Evolutionary conservation across 2,797 vertebrate species (phyloP).

Genomic region (Oreonectes daqikongensis): DNA sequence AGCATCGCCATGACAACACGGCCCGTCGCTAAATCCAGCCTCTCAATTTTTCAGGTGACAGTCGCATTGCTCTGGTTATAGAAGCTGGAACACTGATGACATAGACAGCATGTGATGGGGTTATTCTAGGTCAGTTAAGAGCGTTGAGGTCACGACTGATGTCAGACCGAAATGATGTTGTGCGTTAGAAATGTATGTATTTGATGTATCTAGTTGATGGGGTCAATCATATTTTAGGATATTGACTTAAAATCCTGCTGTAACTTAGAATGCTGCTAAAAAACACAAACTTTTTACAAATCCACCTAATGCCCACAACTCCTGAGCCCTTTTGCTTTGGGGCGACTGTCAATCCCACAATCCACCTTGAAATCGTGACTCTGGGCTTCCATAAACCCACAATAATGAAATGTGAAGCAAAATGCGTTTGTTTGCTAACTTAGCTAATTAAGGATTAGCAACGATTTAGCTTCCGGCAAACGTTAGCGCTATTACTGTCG

Average conservation of each 20-base stretch:
- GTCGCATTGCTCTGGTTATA: conserved; percentile 40
- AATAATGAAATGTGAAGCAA: too few relatives aligned
- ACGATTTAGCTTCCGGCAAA: too few relatives aligned
- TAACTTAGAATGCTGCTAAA: too few relatives aligned
- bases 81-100: conserved; percentile 33
- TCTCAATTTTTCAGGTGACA: conserved; percentile 96
- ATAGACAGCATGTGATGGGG: neutral
- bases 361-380: too few relatives aligned
- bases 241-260: too few relatives aligned
- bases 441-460: too few relatives aligned
- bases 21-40: conserved; percentile 81
- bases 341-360: too few relatives aligned
- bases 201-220: conserved; percentile 2
- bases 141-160: neutral
- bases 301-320: too few relatives aligned
- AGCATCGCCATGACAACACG: conserved; percentile 82
- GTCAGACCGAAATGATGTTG: neutral
- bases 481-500: too few relatives aligned
- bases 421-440: too few relatives aligned
- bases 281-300: too few relatives aligned
- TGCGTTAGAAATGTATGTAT: neutral
- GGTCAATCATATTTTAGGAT: neutral
- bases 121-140: conserved; percentile 27
- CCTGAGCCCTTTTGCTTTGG: too few relatives aligned
- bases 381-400: neutral